Percentiles rank a stretch among this genome's conserved stretches.
Conservation (phyloP, 2,797 vertebrate species). For the Fistularia tabacaria region DNA sequence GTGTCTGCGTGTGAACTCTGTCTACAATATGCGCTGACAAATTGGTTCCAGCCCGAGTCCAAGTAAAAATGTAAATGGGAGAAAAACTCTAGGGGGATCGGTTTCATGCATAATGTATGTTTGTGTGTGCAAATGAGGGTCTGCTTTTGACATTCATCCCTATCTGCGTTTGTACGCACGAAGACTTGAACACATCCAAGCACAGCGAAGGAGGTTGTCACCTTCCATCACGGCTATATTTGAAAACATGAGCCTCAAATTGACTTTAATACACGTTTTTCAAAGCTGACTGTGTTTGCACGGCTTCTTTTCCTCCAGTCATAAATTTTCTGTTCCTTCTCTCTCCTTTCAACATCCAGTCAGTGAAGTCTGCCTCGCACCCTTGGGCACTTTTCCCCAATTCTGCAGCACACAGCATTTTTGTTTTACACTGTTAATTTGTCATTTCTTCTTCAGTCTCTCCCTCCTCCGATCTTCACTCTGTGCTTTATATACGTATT, state of each 20-base stretch:
- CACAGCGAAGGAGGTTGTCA: background rate
- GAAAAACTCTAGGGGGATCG: slow-evolving; percentile 27
- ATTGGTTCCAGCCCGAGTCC: slow-evolving; percentile 51
- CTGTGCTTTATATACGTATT: slow-evolving; percentile 35
- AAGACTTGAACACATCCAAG: background rate
- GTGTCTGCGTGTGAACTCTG: slow-evolving; percentile 10
- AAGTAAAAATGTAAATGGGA: slow-evolving; percentile 46
- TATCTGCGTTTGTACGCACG: background rate
- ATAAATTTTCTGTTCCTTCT: slow-evolving; percentile 3
- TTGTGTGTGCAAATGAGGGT: slow-evolving; percentile 13
- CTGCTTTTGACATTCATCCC: slow-evolving; percentile 12
- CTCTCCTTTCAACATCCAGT: slow-evolving; percentile 12
- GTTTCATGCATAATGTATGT: slow-evolving; percentile 47
- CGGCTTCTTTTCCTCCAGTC: slow-evolving; percentile 4
- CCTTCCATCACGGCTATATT: background rate
- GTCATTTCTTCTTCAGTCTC: slow-evolving; percentile 46
- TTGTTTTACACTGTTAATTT: slow-evolving; percentile 54
- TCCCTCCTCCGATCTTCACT: slow-evolving; percentile 16
- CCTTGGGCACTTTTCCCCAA: slow-evolving; percentile 42
- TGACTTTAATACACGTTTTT: slow-evolving; percentile 3
- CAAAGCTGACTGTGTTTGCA: background rate
- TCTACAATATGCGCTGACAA: slow-evolving; percentile 20
- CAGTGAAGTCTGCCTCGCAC: slow-evolving; percentile 19
- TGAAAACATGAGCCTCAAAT: slow-evolving; percentile 2
- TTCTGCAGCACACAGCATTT: slow-evolving; percentile 60